These are phyloP conservation scores for Macrosiphum euphorbiae DNA, from an alignment of 2,888 invertebrate species.

Conservation along the genomic window DNA sequence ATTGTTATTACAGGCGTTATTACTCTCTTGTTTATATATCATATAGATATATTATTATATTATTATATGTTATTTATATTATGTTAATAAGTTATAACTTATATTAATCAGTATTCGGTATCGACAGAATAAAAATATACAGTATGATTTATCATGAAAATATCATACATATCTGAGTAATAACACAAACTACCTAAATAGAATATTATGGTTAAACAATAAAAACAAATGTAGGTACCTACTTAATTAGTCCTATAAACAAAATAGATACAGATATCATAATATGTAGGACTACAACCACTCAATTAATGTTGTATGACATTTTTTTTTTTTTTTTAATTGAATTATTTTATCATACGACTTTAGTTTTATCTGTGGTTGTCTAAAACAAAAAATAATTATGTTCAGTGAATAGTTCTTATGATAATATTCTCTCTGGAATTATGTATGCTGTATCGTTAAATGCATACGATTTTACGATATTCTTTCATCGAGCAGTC, in stretches of 20 bases:
- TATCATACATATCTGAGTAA: too few relatives aligned
- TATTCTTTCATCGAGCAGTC: neutral
- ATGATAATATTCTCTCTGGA: neutral
- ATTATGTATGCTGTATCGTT: neutral
- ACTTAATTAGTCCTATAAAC: neutral
- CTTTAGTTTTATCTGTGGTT: neutral
- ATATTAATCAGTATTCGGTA: neutral
- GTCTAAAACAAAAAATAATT: neutral
- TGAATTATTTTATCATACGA: neutral
- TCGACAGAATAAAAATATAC: neutral
- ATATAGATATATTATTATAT: neutral
- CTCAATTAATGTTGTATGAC: neutral
- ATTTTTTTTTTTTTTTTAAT: neutral
- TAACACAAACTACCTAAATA: too few relatives aligned
- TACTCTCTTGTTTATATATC: neutral
- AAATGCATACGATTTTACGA: neutral
- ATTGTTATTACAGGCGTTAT: neutral
- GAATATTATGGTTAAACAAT: too few relatives aligned
- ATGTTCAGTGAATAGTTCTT: neutral
- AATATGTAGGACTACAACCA: neutral
- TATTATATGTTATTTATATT: too few relatives aligned
- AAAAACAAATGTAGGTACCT: neutral
- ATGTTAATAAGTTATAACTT: neutral
- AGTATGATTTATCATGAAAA: neutral
- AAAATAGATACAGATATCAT: neutral